These are phyloP conservation scores for Dryomyza anilis DNA, from an alignment of 2,888 invertebrate genomes.

Conservation along the genomic window DNA sequence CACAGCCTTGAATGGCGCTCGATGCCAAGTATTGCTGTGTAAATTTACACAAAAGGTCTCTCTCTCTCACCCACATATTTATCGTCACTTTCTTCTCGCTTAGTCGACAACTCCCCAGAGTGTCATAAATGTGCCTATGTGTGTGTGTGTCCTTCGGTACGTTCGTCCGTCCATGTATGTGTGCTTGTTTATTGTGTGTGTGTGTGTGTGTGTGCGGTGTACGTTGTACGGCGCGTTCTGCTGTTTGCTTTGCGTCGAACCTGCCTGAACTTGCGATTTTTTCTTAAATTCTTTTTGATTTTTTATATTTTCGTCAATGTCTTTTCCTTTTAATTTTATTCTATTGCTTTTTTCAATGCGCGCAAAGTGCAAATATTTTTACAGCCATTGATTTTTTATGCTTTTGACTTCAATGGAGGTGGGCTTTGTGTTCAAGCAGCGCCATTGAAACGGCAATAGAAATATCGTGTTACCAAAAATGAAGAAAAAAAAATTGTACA, in stretches of 20 bases:
- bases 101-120: constrained; percentile 4
- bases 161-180: constrained; percentile 7
- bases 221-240: background rate
- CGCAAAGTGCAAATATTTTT: constrained; percentile 8
- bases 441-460: too few relatives aligned
- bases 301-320: background rate
- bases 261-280: background rate
- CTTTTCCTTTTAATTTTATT: background rate
- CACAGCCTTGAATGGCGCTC: too few relatives aligned
- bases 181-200: constrained; percentile 29
- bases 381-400: constrained; percentile 9
- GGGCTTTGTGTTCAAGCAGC: too few relatives aligned
- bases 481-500: too few relatives aligned
- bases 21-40: too few relatives aligned
- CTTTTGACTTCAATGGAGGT: too few relatives aligned
- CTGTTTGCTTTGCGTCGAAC: constrained; percentile 1
- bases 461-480: too few relatives aligned
- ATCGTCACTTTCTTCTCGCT: constrained; percentile 31
- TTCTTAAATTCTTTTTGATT: background rate
- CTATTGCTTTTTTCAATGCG: background rate
- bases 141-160: too few relatives aligned
- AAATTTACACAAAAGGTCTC: too few relatives aligned
- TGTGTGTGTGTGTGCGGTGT: constrained; percentile 29
- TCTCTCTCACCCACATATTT: constrained; percentile 42
- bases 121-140: background rate